Evolutionary conservation across 2,113 vertebrate species (phyloP).

Genomic region (Malurus cyaneus): DNA sequence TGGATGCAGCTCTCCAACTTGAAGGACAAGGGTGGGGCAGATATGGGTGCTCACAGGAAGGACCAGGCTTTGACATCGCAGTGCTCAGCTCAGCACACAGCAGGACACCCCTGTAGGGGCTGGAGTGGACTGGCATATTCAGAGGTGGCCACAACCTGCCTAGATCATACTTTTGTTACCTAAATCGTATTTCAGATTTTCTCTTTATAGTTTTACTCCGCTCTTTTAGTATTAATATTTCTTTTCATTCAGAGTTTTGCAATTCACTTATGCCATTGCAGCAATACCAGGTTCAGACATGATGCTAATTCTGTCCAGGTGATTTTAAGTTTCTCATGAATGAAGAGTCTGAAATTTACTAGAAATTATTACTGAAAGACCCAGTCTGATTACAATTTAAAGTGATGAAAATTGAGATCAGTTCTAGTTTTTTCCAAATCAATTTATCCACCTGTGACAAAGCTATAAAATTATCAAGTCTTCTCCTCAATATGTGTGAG

Average conservation of each 20-base stretch:
- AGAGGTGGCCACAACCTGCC: background rate
- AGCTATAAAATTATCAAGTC: background rate
- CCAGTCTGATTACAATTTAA: background rate
- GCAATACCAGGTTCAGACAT: background rate
- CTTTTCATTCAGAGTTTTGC: background rate
- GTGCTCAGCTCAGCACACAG: background rate
- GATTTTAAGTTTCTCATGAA: background rate
- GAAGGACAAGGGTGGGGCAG: background rate
- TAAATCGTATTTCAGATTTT: background rate
- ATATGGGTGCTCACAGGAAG: background rate
- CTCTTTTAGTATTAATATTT: background rate
- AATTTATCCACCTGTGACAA: background rate
- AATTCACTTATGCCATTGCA: background rate
- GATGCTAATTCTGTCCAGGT: background rate
- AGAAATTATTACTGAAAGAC: background rate
- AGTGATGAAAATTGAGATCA: background rate
- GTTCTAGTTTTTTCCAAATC: background rate
- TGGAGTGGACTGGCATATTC: background rate
- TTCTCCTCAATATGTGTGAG: fast-evolving
- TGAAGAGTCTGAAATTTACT: background rate
- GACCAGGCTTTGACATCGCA: background rate
- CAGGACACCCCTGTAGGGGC: background rate
- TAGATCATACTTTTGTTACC: fast-evolving
- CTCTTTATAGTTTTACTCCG: background rate
- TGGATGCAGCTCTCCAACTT: background rate